Percentiles rank a stretch among this genome's conserved stretches.
Conservation (phyloP, 2,113 vertebrate species). For the Phalacrocorax carbo region DNA sequence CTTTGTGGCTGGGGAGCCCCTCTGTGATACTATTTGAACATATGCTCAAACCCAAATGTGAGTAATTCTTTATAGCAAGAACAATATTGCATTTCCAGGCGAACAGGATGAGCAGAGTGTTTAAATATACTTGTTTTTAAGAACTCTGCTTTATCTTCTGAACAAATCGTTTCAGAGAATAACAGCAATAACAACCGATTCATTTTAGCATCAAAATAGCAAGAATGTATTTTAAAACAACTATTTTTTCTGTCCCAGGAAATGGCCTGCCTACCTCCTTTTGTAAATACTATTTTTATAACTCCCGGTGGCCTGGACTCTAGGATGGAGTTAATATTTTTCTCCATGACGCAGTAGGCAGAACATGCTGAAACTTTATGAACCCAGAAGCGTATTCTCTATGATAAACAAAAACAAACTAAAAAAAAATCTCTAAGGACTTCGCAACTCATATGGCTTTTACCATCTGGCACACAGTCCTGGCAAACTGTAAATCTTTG, state of each 20-base stretch:
- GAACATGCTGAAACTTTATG: conserved; percentile 61
- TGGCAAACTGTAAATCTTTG: conserved; percentile 59
- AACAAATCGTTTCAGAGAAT: not conserved
- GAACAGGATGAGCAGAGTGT: not conserved
- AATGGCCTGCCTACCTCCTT: conserved; percentile 32
- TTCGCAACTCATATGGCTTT: conserved; percentile 28
- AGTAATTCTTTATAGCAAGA: not conserved
- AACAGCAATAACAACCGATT: not conserved
- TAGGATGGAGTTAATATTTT: conserved; percentile 66
- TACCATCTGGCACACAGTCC: conserved; percentile 61
- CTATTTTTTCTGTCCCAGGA: conserved; percentile 34
- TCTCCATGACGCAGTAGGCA: conserved; percentile 60
- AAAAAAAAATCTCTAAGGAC: conserved; percentile 36
- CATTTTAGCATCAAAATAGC: conserved; percentile 22
- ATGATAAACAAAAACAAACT: conserved; percentile 69
- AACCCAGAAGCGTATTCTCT: conserved; percentile 48
- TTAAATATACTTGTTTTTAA: not conserved
- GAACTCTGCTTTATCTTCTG: not conserved
- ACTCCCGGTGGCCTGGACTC: conserved; percentile 27
- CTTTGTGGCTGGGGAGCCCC: not conserved
- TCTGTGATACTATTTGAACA: not conserved
- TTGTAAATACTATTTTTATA: conserved; percentile 61
- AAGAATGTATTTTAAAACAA: conserved; percentile 40
- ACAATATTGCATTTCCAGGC: not conserved
- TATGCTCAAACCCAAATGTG: not conserved